phyloP scores from a whole-genome alignment of 2,888 invertebrate species.

The Cephus nigrinus region DNA sequence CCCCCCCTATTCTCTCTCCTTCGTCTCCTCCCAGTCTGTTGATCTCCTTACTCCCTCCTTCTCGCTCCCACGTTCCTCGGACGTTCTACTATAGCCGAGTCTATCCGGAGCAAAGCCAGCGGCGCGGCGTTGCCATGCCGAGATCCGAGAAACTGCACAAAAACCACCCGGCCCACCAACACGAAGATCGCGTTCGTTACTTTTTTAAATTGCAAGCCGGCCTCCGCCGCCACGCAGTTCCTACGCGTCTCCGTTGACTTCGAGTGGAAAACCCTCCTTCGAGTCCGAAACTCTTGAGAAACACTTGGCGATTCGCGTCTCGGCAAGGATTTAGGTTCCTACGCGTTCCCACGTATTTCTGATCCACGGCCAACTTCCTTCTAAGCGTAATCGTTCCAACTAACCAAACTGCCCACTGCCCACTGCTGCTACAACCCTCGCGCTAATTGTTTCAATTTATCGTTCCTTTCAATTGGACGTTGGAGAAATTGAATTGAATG shows the following conservation, averaged over 20 bases:
- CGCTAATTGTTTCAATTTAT: neutral
- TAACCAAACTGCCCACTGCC: neutral
- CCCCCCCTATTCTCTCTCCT: slow-evolving; percentile 8
- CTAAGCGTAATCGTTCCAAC: neutral
- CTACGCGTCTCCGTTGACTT: neutral
- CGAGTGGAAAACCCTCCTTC: neutral
- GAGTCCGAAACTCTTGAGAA: neutral
- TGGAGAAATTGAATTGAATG: neutral
- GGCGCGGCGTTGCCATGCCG: slow-evolving; percentile 55
- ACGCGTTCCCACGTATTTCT: neutral
- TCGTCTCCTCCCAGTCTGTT: slow-evolving; percentile 14
- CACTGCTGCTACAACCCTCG: neutral
- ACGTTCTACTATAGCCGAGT: slow-evolving; percentile 21
- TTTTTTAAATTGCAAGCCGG: slow-evolving; percentile 10
- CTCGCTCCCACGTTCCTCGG: slow-evolving; percentile 9
- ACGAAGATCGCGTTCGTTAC: slow-evolving; percentile 10
- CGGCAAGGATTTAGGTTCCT: neutral
- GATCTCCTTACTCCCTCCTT: slow-evolving; percentile 26
- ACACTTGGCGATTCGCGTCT: neutral
- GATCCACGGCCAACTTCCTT: neutral
- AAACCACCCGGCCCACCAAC: slow-evolving; percentile 48
- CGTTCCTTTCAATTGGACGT: neutral
- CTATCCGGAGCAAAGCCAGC: slow-evolving; percentile 45
- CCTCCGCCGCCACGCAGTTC: neutral
- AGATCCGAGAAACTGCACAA: slow-evolving; percentile 55